Percentiles rank a stretch among this genome's conserved stretches.
Evolutionary conservation across 1,140 invertebrate species (phyloP).

Genomic region (Acromyrmex charruanus): DNA sequence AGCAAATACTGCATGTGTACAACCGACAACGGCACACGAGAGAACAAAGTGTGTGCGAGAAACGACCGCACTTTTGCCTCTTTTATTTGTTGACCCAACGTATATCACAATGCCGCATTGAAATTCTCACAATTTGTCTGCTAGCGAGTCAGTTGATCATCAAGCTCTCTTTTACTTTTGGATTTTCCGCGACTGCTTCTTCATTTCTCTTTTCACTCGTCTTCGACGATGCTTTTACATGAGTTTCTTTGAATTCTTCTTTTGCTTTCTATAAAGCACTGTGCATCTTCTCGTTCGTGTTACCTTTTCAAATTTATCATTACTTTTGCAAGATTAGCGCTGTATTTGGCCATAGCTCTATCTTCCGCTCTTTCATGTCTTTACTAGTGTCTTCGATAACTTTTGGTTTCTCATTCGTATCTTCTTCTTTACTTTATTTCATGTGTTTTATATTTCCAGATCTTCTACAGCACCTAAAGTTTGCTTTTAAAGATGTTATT

Average conservation of each 20-base stretch:
- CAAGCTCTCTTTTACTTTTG: conserved; percentile 30
- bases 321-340: conserved; percentile 1
- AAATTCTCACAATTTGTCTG: conserved; percentile 77
- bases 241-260: neutral
- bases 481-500: conserved; percentile 25
- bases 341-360: neutral
- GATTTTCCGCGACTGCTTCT: neutral
- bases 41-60: conserved; percentile 22
- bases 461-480: conserved; percentile 20
- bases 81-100: conserved; percentile 70
- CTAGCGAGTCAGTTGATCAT: conserved; percentile 63
- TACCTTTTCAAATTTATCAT: conserved; percentile 24
- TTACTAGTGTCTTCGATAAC: neutral
- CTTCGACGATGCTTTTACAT: neutral
- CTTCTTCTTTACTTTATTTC: conserved; percentile 53
- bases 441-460: neutral
- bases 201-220: neutral
- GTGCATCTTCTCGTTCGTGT: neutral
- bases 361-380: neutral
- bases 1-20: conserved; percentile 5
- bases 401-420: conserved; percentile 10
- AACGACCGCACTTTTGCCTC: conserved; percentile 60
- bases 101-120: conserved; percentile 67
- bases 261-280: too few relatives aligned
- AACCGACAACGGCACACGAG: too few relatives aligned